Conservation (phyloP, 2,113 vertebrate species). For the Peromyscus californicus region DNA sequence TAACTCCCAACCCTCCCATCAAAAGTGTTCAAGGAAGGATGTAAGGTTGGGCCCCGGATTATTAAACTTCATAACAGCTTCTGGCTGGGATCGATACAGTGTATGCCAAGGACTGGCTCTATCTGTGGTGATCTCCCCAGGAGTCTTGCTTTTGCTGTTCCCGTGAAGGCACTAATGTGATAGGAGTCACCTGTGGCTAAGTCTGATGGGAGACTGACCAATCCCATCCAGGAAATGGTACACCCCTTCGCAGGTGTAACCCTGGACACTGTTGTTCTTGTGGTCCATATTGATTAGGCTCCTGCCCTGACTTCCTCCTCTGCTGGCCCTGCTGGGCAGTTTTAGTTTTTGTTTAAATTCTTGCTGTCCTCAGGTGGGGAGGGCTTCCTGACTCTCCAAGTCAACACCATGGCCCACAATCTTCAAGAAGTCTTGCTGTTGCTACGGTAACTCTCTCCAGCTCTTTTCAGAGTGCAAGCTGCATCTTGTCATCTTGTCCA, state of each 20-base stretch:
- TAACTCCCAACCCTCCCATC: neutral
- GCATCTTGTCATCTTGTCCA: conserved; percentile 45
- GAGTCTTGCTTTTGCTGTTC: neutral
- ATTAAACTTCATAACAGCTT: neutral
- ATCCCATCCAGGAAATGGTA: neutral
- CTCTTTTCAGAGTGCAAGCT: conserved; percentile 19
- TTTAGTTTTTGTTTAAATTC: neutral
- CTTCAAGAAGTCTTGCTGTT: conserved; percentile 41
- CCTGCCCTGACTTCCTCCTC: neutral
- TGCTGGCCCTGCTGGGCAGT: neutral
- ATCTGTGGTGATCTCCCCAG: neutral
- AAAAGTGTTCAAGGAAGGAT: neutral
- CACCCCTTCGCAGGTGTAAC: neutral
- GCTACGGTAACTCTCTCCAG: conserved; percentile 57
- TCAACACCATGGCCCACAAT: neutral
- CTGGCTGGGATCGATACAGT: neutral
- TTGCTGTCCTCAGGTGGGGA: neutral
- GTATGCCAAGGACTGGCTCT: neutral
- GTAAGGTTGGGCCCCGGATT: neutral
- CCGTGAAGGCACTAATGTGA: neutral
- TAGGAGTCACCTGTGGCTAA: neutral
- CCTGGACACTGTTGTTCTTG: accelerated
- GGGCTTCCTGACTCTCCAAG: neutral
- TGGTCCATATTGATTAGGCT: accelerated
- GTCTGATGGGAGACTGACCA: neutral